Evolutionary conservation across 2,113 vertebrate genomes (phyloP).

Genomic region (Neotragus pygmaeus): DNA sequence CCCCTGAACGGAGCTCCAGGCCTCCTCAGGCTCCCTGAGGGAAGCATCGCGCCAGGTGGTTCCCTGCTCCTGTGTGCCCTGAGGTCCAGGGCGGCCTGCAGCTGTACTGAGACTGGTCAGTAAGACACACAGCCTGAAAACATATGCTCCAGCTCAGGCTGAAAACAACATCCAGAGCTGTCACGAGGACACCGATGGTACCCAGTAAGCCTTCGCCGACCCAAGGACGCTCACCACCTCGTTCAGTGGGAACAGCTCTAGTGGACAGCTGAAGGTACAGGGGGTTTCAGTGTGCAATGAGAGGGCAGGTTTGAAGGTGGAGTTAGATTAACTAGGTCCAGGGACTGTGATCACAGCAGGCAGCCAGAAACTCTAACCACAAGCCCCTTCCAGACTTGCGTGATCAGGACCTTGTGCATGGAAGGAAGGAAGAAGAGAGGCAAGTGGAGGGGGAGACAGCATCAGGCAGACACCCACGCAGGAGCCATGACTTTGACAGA

Average conservation of each 20-base stretch:
- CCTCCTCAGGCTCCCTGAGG: not conserved
- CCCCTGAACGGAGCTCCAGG: not conserved
- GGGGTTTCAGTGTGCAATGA: not conserved
- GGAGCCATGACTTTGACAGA: not conserved
- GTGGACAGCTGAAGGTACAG: not conserved
- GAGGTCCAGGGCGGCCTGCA: not conserved
- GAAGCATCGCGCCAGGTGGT: rapidly evolving
- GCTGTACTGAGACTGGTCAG: not conserved
- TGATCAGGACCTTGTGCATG: no score
- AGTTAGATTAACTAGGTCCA: not conserved
- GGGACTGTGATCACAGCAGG: not conserved
- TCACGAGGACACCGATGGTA: no score
- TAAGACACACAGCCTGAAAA: not conserved
- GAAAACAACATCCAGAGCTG: not conserved
- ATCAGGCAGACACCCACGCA: not conserved
- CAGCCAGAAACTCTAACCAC: not conserved
- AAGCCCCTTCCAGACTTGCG: not conserved
- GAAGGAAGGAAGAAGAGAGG: not conserved
- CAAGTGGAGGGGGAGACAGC: not conserved
- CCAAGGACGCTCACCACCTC: not conserved
- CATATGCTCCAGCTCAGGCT: not conserved
- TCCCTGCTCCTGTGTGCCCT: not conserved
- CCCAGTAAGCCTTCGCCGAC: not conserved
- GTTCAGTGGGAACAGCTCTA: not conserved
- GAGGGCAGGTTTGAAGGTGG: not conserved